Conservation (phyloP, 2,888 invertebrate genomes). For the Candidula unifasciata region DNA sequence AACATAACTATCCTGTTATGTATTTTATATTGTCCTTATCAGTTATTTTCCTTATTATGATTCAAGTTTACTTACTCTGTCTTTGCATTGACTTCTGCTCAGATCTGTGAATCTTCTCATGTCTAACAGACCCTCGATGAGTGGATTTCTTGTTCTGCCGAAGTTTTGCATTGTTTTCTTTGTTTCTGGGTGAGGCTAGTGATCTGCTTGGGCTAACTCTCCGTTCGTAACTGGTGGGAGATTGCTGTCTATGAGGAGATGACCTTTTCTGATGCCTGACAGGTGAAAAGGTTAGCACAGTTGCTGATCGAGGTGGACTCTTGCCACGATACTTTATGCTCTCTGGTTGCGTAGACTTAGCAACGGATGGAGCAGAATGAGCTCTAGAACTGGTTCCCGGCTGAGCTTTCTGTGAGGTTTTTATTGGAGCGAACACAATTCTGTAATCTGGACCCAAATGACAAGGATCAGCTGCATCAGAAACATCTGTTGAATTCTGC, state of each 20-base stretch:
- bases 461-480: neutral
- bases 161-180: neutral
- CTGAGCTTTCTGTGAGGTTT: neutral
- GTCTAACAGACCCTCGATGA: neutral
- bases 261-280: neutral
- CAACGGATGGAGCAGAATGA: neutral
- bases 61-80: neutral
- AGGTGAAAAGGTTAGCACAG: neutral
- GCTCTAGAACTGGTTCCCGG: neutral
- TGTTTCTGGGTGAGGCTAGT: slow-evolving; percentile 25
- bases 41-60: neutral
- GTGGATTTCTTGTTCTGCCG: neutral
- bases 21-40: no score
- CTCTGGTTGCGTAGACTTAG: neutral
- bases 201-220: neutral
- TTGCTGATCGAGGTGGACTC: neutral
- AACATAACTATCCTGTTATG: no score
- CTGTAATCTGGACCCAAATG: neutral
- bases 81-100: slow-evolving; percentile 23
- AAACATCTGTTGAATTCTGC: neutral
- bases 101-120: neutral
- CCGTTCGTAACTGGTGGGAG: slow-evolving; percentile 63
- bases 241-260: neutral
- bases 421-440: neutral
- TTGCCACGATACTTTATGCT: neutral